Evolutionary conservation across 2,797 vertebrate species (phyloP).

Genomic region (Malacoctenus gilli): DNA sequence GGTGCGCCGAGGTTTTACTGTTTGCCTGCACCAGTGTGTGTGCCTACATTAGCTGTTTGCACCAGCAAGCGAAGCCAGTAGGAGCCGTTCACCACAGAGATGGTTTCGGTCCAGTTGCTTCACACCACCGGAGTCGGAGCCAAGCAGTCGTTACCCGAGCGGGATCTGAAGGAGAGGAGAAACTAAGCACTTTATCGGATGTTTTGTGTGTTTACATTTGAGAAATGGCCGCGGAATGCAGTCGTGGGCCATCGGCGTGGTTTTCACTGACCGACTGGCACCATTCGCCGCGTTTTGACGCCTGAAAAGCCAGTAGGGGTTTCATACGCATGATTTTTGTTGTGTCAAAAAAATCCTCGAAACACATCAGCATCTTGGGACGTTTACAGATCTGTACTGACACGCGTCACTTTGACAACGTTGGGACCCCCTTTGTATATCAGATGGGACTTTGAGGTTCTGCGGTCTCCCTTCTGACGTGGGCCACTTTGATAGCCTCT

Average conservation of each 20-base stretch:
- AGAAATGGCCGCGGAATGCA: constrained; percentile 33
- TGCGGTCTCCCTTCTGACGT: too few relatives aligned
- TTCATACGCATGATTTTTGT: constrained; percentile 25
- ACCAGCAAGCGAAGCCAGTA: too few relatives aligned
- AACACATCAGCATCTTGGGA: background rate
- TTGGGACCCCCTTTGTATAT: too few relatives aligned
- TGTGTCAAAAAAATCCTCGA: constrained; percentile 22
- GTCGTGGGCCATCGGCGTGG: background rate
- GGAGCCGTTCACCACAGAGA: too few relatives aligned
- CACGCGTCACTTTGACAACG: too few relatives aligned
- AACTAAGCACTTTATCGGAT: constrained; percentile 70
- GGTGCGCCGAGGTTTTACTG: too few relatives aligned
- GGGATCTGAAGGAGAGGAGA: constrained; percentile 33
- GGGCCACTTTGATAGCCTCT: too few relatives aligned
- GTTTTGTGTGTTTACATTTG: constrained; percentile 54
- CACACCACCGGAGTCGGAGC: constrained; percentile 13
- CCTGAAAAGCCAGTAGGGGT: constrained; percentile 20
- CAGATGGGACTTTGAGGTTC: too few relatives aligned
- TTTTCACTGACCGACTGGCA: constrained; percentile 4
- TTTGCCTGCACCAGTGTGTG: too few relatives aligned
- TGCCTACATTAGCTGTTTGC: too few relatives aligned
- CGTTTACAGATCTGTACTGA: too few relatives aligned
- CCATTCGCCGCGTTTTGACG: constrained; percentile 42
- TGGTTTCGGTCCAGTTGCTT: too few relatives aligned
- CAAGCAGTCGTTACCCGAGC: background rate